Evolutionary conservation across 2,113 vertebrate genomes (phyloP), one percentile per base, ranked within the genome.

Genomic region (Eptatretus burgeri): DNA sequence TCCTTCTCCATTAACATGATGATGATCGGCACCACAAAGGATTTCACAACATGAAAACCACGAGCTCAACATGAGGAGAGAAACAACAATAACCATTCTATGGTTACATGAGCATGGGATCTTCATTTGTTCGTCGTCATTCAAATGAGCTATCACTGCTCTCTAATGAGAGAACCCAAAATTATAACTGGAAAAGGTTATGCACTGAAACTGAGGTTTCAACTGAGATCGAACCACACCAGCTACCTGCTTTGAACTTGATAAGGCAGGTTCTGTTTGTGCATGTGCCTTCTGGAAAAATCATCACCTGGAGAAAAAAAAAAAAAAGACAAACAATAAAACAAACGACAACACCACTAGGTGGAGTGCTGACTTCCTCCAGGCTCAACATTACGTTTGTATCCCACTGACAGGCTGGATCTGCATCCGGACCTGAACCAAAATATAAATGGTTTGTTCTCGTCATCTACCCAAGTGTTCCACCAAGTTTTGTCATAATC

Each of bases 201-300:
- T 60, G 56, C 56, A n/a, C n/a, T 13, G 11, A n/a, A 20, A 60
- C 56, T 60, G n/a, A 12, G 9, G 56, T 10, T 20, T 17, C 9
- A 20, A n/a, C n/a, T 2, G 11, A 11, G 56, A 60, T 17, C 19
- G n/a, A 20, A 17, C 56, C 10, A n/a, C 56, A 56, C 56, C 56
- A 12, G 83, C 51, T 79, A 95, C 91, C 91, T 74, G 91, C 87
- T 70, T 98, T 98, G 74, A 94, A 95, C 64, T 87, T 94, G 71
- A 98, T 98, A 63, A 98, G 75, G 72, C 91, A 98, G 70, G 87
- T 88, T 73, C 91, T 81, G 70, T 98, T 95, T 63, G 91, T 98
- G 68, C 91, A 95, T 0, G 91, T 98, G 70, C 91, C 91, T 69
- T 98, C 91, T 66, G 91, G 91, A 74, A 98, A 98, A 73, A 98